Percentiles rank a stretch among this genome's conserved stretches.
Conservation (phyloP, 2,797 vertebrate species). For the Poecile montanus region DNA sequence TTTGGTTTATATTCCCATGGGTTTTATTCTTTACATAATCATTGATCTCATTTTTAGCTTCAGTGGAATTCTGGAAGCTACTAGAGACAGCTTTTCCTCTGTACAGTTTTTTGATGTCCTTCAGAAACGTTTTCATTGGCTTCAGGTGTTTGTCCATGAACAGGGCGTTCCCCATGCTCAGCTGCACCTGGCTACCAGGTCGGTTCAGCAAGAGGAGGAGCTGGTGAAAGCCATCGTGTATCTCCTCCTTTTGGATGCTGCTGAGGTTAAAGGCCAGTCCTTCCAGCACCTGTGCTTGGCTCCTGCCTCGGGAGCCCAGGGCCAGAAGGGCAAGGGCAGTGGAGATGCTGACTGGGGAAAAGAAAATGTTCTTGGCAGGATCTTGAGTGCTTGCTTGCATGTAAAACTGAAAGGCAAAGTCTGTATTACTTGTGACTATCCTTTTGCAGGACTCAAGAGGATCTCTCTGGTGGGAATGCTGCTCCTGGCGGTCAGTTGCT, state of each 20-base stretch:
- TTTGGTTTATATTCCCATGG: slow-evolving; percentile 75
- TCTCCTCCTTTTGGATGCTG: slow-evolving; percentile 26
- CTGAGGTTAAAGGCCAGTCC: slow-evolving; percentile 80
- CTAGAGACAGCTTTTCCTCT: slow-evolving; percentile 66
- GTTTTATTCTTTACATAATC: slow-evolving; percentile 80
- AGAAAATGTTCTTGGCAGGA: slow-evolving; percentile 82
- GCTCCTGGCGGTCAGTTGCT: not conserved
- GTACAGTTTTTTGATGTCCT: slow-evolving; percentile 71
- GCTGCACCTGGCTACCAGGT: slow-evolving; percentile 68
- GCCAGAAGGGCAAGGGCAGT: slow-evolving; percentile 82
- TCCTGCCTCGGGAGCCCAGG: slow-evolving; percentile 74
- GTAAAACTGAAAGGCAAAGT: slow-evolving; percentile 82
- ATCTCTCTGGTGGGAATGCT: not conserved
- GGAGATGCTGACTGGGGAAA: slow-evolving; percentile 82
- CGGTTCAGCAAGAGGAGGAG: slow-evolving; percentile 66
- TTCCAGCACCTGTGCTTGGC: slow-evolving; percentile 78
- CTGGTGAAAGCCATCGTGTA: slow-evolving; percentile 76
- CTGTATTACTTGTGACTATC: slow-evolving; percentile 66
- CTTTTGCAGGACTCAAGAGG: not conserved
- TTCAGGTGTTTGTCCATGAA: slow-evolving; percentile 77
- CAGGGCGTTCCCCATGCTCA: slow-evolving; percentile 77
- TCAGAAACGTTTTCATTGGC: slow-evolving; percentile 70
- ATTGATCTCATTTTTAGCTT: slow-evolving; percentile 78
- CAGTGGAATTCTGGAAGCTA: slow-evolving; percentile 75
- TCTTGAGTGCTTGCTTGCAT: slow-evolving; percentile 66